phyloP scores from a whole-genome alignment of 2,113 vertebrate species.

The Chloebia gouldiae region DNA sequence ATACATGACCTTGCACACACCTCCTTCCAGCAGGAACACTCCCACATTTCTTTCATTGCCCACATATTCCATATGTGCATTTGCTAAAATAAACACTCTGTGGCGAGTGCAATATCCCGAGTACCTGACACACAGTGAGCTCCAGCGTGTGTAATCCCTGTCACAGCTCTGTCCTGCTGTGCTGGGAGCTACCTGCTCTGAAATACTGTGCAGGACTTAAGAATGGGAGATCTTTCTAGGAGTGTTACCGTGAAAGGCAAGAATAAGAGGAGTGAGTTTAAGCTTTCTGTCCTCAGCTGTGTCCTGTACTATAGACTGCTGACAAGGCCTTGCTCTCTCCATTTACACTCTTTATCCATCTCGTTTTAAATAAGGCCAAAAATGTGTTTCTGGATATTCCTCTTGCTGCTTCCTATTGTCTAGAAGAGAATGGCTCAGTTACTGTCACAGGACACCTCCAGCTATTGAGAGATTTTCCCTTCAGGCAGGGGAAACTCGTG shows the following conservation, averaged over 20 bases:
- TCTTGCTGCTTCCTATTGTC: neutral
- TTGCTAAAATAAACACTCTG: neutral
- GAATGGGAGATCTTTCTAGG: neutral
- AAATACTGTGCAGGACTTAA: neutral
- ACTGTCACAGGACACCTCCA: neutral
- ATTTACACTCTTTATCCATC: neutral
- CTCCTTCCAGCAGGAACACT: neutral
- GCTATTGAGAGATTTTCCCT: neutral
- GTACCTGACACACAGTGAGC: neutral
- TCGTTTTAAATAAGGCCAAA: neutral
- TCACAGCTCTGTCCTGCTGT: neutral
- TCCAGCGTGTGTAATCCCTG: accelerated
- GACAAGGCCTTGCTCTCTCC: neutral
- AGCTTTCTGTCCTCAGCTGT: neutral
- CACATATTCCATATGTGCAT: neutral
- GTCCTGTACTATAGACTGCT: neutral
- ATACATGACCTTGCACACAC: neutral
- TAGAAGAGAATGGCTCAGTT: neutral
- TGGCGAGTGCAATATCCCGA: accelerated
- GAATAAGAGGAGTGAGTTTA: neutral
- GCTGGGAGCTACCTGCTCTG: neutral
- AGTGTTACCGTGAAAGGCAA: neutral
- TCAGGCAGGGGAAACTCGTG: neutral
- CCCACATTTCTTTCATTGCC: neutral
- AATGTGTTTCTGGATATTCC: neutral